Percentiles rank a stretch among this genome's conserved stretches.
phyloP scores from a whole-genome alignment of 2,888 invertebrate species.

The Pyrrhia umbra region DNA sequence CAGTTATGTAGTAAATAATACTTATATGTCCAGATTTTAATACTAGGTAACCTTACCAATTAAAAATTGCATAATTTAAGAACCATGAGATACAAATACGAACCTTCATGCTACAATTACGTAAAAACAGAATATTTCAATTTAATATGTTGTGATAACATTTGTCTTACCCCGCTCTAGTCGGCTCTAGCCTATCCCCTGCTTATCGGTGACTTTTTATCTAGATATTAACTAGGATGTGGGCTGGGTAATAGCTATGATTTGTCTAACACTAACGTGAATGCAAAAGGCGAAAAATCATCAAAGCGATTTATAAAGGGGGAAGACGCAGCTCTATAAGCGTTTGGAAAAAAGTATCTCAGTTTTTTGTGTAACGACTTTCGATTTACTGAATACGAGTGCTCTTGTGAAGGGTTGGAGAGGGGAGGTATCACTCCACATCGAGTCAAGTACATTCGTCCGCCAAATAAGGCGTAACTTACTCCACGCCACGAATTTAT shows the following conservation, averaged over 20 bases:
- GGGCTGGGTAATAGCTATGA: neutral
- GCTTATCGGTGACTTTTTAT: too few relatives aligned
- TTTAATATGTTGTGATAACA: neutral
- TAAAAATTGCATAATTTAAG: too few relatives aligned
- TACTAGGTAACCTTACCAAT: too few relatives aligned
- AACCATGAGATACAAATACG: too few relatives aligned
- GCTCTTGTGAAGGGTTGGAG: constrained; percentile 84
- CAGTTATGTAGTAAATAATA: too few relatives aligned
- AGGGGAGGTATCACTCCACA: constrained; percentile 83
- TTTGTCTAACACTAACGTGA: constrained; percentile 53
- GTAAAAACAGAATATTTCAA: neutral
- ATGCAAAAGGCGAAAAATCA: constrained; percentile 76
- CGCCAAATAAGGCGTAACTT: constrained; percentile 87
- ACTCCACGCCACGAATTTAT: constrained; percentile 77
- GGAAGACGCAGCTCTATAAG: constrained; percentile 76
- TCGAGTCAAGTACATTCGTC: constrained; percentile 81
- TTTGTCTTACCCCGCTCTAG: neutral
- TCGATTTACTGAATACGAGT: constrained; percentile 86
- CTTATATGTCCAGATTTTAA: too few relatives aligned
- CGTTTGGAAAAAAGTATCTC: constrained; percentile 82
- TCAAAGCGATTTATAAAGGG: constrained; percentile 77
- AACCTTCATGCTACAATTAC: neutral
- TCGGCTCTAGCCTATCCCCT: too few relatives aligned
- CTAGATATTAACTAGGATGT: neutral
- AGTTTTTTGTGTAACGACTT: constrained; percentile 87